These are phyloP conservation scores for Rhagonycha lutea DNA, from an alignment of 2,888 invertebrate genomes.

Conservation along the genomic window DNA sequence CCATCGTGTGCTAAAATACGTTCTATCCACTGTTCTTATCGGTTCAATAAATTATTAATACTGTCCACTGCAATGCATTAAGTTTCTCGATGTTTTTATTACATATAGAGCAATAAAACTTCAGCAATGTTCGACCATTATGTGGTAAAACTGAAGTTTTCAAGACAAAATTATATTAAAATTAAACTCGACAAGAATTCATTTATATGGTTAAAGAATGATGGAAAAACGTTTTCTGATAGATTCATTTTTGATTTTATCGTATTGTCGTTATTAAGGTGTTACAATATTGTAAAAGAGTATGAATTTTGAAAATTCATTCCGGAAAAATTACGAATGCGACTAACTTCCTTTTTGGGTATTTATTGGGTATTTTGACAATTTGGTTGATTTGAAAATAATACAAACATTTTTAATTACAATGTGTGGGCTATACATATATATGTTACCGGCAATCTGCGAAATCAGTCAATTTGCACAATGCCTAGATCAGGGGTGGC, in stretches of 20 bases:
- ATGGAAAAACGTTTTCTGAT: not conserved
- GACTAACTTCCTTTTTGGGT: too few species aligned
- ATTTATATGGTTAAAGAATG: not conserved
- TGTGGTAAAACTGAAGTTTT: conserved; percentile 15
- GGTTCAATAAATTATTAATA: conserved; percentile 29
- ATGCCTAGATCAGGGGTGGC: too few species aligned
- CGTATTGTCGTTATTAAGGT: not conserved
- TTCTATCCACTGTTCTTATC: conserved; percentile 11
- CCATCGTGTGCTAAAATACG: not conserved
- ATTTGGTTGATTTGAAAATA: too few species aligned
- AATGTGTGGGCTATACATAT: too few species aligned
- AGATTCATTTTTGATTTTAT: not conserved
- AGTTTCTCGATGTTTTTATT: conserved; percentile 16
- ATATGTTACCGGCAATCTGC: too few species aligned
- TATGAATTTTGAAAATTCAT: too few species aligned
- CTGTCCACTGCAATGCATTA: conserved; percentile 24
- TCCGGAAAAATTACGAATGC: too few species aligned
- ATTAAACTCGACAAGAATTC: conserved; percentile 8
- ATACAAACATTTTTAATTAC: too few species aligned
- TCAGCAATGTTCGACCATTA: conserved; percentile 5
- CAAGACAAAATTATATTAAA: conserved; percentile 7
- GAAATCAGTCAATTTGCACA: too few species aligned
- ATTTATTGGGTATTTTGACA: too few species aligned
- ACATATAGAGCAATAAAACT: conserved; percentile 24
- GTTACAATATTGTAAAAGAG: too few species aligned